Percentiles rank a stretch among this genome's conserved stretches.
These are phyloP conservation scores for Cherax quadricarinatus DNA, from an alignment of 1,140 invertebrate species.

Conservation along the genomic window DNA sequence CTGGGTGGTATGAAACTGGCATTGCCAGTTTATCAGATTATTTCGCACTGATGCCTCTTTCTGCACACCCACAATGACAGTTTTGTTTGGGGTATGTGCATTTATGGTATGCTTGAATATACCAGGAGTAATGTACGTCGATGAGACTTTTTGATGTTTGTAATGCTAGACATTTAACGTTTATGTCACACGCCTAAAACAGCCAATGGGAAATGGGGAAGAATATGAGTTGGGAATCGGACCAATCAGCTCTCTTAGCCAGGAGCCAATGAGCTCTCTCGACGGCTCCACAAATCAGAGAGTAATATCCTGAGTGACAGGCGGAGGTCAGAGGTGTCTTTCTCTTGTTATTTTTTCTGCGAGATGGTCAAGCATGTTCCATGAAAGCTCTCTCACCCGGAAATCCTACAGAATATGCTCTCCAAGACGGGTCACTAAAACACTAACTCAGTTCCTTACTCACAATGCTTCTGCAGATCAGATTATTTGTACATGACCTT, in stretches of 20 bases:
- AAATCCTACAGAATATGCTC: background rate
- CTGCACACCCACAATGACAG: background rate
- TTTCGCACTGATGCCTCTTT: too few relatives aligned
- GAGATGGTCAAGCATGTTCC: background rate
- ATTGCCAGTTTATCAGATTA: background rate
- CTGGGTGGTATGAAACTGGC: too few relatives aligned
- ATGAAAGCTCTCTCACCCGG: background rate
- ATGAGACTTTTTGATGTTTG: constrained; percentile 6
- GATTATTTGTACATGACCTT: too few relatives aligned
- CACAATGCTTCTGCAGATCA: background rate
- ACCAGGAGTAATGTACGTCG: background rate
- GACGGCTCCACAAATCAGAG: constrained; percentile 45
- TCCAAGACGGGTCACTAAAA: background rate
- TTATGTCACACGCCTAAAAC: constrained; percentile 15
- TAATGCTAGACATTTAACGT: constrained; percentile 24
- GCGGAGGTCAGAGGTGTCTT: constrained; percentile 35
- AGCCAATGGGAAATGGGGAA: constrained; percentile 20
- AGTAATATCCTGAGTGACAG: constrained; percentile 59
- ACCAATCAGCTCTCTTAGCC: constrained; percentile 45
- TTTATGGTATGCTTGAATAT: background rate
- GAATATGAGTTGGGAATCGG: constrained; percentile 20
- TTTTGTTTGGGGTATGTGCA: background rate
- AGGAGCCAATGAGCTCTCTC: constrained; percentile 33
- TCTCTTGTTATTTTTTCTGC: constrained; percentile 4
- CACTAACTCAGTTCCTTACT: too few relatives aligned